Evolutionary conservation across 2,797 vertebrate genomes (phyloP).

Genomic region (Megalops cyprinoides): DNA sequence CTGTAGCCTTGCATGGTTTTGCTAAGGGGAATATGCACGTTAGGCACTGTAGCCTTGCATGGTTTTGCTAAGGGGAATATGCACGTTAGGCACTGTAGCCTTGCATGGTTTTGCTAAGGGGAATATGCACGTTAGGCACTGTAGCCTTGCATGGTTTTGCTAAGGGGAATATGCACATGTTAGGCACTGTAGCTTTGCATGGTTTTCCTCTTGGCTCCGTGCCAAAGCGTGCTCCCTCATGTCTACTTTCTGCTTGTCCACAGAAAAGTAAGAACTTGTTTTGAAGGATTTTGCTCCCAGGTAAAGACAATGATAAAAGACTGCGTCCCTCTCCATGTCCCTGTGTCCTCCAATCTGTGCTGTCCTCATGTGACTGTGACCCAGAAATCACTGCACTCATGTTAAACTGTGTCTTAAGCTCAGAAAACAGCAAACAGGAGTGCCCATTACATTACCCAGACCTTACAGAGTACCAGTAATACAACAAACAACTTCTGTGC

Average conservation of each 20-base stretch:
- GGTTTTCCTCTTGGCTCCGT: slow-evolving; percentile 27
- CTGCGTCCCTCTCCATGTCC: neutral
- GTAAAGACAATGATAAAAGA: slow-evolving; percentile 62
- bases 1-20: slow-evolving; percentile 23
- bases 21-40: neutral
- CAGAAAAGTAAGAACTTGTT: slow-evolving; percentile 83
- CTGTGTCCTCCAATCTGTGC: neutral
- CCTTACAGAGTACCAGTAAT: neutral
- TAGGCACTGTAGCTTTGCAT: slow-evolving; percentile 21
- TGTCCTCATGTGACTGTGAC: neutral
- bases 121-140: neutral
- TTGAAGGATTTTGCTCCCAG: slow-evolving; percentile 72
- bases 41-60: slow-evolving; percentile 21
- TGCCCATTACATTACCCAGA: neutral
- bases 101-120: slow-evolving; percentile 10
- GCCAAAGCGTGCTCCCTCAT: slow-evolving; percentile 37
- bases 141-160: no score
- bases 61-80: neutral
- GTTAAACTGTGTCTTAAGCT: neutral
- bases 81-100: slow-evolving; percentile 19
- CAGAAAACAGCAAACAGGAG: neutral
- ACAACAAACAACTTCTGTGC: neutral
- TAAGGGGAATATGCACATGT: slow-evolving; percentile 2
- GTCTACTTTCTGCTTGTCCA: slow-evolving; percentile 54
- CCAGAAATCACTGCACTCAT: neutral